Evolutionary conservation across 2,797 vertebrate species (phyloP).

Genomic region (Graptemys geographica): DNA sequence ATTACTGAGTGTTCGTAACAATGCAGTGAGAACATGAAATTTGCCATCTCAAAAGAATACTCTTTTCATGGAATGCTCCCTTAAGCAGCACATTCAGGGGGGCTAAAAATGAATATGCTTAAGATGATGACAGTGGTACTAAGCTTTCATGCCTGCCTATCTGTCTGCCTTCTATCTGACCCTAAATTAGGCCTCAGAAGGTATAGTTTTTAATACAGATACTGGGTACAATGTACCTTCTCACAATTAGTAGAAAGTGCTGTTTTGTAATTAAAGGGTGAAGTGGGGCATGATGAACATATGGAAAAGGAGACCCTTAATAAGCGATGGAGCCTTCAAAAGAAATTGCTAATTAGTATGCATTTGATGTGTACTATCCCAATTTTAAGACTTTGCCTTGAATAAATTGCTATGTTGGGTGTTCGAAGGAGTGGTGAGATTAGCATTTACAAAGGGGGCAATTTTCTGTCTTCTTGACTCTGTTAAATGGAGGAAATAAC

Average conservation of each 20-base stretch:
- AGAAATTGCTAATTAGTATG: slow-evolving; percentile 84
- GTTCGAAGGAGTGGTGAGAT: slow-evolving; percentile 83
- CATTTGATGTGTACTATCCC: slow-evolving; percentile 82
- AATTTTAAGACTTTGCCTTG: slow-evolving; percentile 84
- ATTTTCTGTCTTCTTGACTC: slow-evolving; percentile 87
- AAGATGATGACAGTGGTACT: slow-evolving; percentile 51
- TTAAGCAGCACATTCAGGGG: slow-evolving; percentile 3
- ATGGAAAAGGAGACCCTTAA: slow-evolving; percentile 82
- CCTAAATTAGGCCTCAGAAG: slow-evolving; percentile 75
- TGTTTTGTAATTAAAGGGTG: slow-evolving; percentile 82
- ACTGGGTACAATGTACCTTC: slow-evolving; percentile 76
- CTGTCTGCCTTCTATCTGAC: slow-evolving; percentile 66
- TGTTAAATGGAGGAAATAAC: slow-evolving; percentile 85
- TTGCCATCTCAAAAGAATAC: slow-evolving; percentile 42
- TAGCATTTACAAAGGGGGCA: slow-evolving; percentile 85
- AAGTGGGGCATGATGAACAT: slow-evolving; percentile 83
- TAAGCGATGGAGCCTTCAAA: slow-evolving; percentile 82
- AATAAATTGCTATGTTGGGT: slow-evolving; percentile 83
- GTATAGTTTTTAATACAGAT: slow-evolving; percentile 74
- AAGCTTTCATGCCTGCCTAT: slow-evolving; percentile 62
- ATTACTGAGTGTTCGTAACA: not conserved
- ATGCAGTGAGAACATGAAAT: not conserved
- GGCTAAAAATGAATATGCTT: slow-evolving; percentile 28
- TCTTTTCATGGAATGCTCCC: not conserved
- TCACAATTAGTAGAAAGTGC: slow-evolving; percentile 78